phyloP scores from a whole-genome alignment of 64 coral and sea anemone species.

The Catalaphyllia jardinei region DNA sequence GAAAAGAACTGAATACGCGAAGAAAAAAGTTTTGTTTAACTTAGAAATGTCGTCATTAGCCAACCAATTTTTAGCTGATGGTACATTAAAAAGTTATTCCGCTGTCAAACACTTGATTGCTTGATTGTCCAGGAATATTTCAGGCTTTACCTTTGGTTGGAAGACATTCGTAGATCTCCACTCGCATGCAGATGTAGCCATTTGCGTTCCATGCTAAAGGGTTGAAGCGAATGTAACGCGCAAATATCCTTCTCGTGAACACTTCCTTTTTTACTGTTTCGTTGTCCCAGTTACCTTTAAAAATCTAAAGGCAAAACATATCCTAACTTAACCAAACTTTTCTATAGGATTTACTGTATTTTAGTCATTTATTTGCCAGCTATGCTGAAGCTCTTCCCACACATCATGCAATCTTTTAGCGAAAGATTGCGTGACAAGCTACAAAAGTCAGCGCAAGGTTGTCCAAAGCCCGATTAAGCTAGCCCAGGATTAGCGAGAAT shows the following conservation, averaged over 20 bases:
- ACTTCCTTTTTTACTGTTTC: conserved; percentile 58
- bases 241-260: conserved; percentile 64
- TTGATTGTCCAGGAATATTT: neutral
- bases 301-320: conserved; percentile 52
- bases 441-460: too few relatives aligned
- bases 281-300: conserved; percentile 90
- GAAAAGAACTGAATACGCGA: too few relatives aligned
- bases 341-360: too few relatives aligned
- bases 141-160: conserved; percentile 73
- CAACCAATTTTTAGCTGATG: too few relatives aligned
- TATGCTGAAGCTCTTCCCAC: too few relatives aligned
- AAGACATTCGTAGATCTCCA: conserved; percentile 87
- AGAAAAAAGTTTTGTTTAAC: too few relatives aligned
- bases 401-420: too few relatives aligned
- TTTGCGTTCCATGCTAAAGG: conserved; percentile 44
- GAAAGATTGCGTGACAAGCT: too few relatives aligned
- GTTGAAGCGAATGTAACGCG: conserved; percentile 88
- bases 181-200: conserved; percentile 81
- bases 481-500: too few relatives aligned
- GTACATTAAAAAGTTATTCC: neutral
- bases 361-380: too few relatives aligned
- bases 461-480: too few relatives aligned
- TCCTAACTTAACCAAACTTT: neutral
- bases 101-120: neutral
- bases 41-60: too few relatives aligned